Percentiles rank a stretch among this genome's conserved stretches.
Conservation (phyloP, 2,888 invertebrate species). For the Tenthredo amoena region DNA sequence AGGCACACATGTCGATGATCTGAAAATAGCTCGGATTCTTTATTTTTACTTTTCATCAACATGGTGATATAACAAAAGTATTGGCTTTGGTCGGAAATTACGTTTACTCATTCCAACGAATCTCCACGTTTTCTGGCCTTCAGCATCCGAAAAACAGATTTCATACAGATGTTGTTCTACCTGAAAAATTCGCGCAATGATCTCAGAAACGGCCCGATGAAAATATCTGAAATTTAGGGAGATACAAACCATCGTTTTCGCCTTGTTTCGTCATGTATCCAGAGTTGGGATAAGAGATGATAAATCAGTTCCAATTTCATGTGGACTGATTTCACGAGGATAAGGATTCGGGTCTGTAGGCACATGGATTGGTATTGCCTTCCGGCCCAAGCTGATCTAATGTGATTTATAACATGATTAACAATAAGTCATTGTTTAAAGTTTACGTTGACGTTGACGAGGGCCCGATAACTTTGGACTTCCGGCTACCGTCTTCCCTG, state of each 20-base stretch:
- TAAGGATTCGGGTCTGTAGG: neutral
- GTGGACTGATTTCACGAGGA: neutral
- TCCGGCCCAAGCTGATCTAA: neutral
- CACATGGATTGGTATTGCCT: neutral
- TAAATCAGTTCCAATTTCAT: neutral
- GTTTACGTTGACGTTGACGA: conserved; percentile 86
- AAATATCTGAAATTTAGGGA: no score
- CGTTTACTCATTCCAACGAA: no score
- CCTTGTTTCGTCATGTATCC: neutral
- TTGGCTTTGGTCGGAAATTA: no score
- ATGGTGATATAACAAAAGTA: no score
- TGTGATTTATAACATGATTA: conserved; percentile 57
- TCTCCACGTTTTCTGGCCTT: no score
- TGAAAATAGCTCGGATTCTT: neutral
- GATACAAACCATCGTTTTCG: no score
- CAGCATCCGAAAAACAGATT: no score
- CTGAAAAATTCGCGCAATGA: no score
- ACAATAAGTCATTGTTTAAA: conserved; percentile 74
- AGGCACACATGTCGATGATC: neutral
- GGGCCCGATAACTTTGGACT: conserved; percentile 79
- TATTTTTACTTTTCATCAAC: neutral
- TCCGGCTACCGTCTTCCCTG: conserved; percentile 82
- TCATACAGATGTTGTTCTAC: no score
- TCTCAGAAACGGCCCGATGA: no score
- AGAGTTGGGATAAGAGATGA: neutral